Base-by-base conservation (phyloP, 2,113 vertebrate species). In the Rattus rattus region DNA sequence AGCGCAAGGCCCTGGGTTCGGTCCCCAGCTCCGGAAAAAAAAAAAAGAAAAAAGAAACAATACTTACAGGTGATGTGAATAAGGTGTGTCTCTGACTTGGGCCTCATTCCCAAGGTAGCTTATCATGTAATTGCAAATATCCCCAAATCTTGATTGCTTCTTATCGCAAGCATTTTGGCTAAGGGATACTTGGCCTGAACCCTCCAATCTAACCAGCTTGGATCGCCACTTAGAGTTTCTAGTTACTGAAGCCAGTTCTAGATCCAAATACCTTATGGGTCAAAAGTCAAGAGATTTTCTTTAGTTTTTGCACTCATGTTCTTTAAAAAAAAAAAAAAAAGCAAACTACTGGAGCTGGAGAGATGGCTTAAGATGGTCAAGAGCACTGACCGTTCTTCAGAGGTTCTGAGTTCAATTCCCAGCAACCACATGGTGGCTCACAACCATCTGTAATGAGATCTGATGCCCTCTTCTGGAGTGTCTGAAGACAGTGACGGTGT, bases 231-330 rank as follows among this genome's bases (percentile, higher is more conserved):
- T 88, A 63, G 84, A 36, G 70, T 84, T 85, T 91, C 76, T 91
- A 36, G 54, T 79, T n/a, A 36, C 52, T 49, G 11, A 6, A 93
- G 43, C 12, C n/a, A 80, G 67, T 95, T 80, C 70, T 85, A 80
- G 24, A 93, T 79, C 61, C 76, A 88, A 92, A 73, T 88, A 75
- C 56, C 73, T 91, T 69, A 49, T 96, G 49, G 65, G 49, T 79
- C 63, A 88, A 88, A 65, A 49, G 4, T 63, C 19, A 70, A 70
- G 43, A 96, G 56, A 85, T 88, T 47, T 88, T 79, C 24, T 93
- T 56, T 49, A 76, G 70, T 89, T 88, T 70, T 59, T 70, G 43
- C 84, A 36, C n/a, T 72, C 76, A 28, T 12, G 47, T 63, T 65
- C 20, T 85, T 5, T 2, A 43, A 43, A 43, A 43, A 43, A 43